Conservation (phyloP, 2,797 vertebrate genomes). For the Chaunax sp. region DNA sequence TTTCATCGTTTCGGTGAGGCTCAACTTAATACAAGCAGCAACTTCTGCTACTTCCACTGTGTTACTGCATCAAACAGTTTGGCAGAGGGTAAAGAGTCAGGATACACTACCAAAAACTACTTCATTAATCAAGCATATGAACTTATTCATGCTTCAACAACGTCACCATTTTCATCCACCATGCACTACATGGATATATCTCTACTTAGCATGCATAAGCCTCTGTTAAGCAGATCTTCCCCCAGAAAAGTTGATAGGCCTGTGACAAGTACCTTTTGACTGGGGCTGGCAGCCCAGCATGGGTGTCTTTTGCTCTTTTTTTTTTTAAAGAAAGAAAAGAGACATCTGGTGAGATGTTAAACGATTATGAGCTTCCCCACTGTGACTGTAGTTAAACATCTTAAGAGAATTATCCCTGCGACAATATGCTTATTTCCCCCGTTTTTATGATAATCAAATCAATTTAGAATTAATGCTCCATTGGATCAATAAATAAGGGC, state of each 20-base stretch:
- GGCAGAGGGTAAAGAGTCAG: conserved; percentile 8
- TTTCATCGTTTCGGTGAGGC: neutral
- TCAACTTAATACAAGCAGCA: neutral
- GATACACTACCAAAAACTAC: neutral
- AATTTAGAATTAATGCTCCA: no score
- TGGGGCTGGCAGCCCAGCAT: no score
- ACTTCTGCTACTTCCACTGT: conserved; percentile 1
- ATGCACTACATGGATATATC: conserved; percentile 2
- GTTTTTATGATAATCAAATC: no score
- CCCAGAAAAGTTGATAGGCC: neutral
- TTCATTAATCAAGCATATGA: neutral
- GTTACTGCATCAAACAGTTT: conserved; percentile 11
- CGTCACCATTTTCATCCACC: neutral
- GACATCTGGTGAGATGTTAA: no score
- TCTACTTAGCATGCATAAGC: neutral
- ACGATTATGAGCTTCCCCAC: no score
- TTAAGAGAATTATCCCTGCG: no score
- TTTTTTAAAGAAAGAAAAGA: no score
- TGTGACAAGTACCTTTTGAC: no score
- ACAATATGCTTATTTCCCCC: no score
- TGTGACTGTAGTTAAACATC: no score
- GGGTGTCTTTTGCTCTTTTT: no score
- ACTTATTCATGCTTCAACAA: conserved; percentile 14
- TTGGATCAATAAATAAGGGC: no score
- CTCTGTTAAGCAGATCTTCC: neutral